Evolutionary conservation across 2,113 vertebrate species (phyloP), one percentile per base, ranked within the genome.

Genomic region (Clarias macrocephalus): DNA sequence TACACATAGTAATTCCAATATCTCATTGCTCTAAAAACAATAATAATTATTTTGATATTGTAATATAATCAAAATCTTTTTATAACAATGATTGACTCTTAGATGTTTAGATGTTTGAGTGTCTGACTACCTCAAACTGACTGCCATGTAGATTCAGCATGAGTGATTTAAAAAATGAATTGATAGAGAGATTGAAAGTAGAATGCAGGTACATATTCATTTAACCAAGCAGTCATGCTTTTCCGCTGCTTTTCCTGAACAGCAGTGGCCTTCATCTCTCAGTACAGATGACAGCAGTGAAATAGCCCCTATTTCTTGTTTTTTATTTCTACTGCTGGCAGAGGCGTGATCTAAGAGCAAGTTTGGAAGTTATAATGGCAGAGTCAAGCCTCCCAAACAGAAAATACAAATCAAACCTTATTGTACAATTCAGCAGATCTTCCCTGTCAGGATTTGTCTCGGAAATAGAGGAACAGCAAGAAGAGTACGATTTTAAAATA

Each of bases 201-300:
- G 56, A 54, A 56, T 30, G 59, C 75, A 77, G 65, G 60, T 73
- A 75, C 73, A 80, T 62, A 68, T 84, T 86, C 84, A 84, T 89
- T 65, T 81, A 48, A 80, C 83, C 80, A 57, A 66, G 84, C 59
- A 65, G 57, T 72, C 66, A 83, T 77, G 86, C 68, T 72, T 85
- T 82, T 57, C 56, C 72, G 42, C 75, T 80, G 66, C 72, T 81
- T 85, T 84, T 79, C 80, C 18, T 79, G 79, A 88, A 82, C 75
- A 68, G 57, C 48, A 70, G 81, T 80, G 73, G 65, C 84, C 85
- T 90, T 81, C 57, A 81, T 81, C 85, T 87, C 87, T 88, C 85
- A 85, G 80, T 59, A 60, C 42, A 86, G 82, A 76, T 62, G 77
- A 54, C 85, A 73, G 52, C 30, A 82, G 18, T 25, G 68, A 85